phyloP scores from a whole-genome alignment of 2,797 vertebrate species.

The Leptatherina wallacei region DNA sequence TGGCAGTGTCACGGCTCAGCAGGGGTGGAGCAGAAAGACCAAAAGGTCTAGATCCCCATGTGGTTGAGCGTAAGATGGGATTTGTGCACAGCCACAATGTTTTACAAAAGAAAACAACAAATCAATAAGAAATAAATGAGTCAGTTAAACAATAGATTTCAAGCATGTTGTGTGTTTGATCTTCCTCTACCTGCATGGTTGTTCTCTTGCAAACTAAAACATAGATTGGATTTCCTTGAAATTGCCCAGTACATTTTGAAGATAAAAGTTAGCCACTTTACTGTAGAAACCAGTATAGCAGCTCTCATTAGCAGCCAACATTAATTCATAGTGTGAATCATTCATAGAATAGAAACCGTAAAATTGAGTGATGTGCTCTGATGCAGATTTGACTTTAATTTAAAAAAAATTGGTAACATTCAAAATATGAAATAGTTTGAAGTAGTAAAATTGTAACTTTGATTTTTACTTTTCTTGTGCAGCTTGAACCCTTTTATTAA shows the following conservation, averaged over 20 bases:
- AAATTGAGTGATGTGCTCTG: no score
- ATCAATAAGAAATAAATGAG: not conserved
- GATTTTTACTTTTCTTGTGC: no score
- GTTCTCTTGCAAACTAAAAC: not conserved
- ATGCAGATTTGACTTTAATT: no score
- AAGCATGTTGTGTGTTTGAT: not conserved
- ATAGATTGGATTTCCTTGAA: not conserved
- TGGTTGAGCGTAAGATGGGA: constrained; percentile 8
- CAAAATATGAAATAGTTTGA: no score
- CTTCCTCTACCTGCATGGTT: not conserved
- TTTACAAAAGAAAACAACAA: not conserved
- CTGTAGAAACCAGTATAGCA: no score
- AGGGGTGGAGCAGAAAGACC: constrained; percentile 50
- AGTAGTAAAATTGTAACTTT: no score
- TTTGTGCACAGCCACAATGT: not conserved
- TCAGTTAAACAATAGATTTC: not conserved
- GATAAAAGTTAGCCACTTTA: constrained; percentile 28
- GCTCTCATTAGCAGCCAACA: no score
- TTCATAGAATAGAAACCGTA: no score
- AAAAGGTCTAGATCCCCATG: constrained; percentile 49
- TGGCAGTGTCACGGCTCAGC: constrained; percentile 66
- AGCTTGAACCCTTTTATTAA: no score
- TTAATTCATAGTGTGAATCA: no score
- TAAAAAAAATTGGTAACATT: no score
- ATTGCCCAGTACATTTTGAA: constrained; percentile 36